Conservation (phyloP, 2,113 vertebrate species). For the Tylochromis polylepis region DNA sequence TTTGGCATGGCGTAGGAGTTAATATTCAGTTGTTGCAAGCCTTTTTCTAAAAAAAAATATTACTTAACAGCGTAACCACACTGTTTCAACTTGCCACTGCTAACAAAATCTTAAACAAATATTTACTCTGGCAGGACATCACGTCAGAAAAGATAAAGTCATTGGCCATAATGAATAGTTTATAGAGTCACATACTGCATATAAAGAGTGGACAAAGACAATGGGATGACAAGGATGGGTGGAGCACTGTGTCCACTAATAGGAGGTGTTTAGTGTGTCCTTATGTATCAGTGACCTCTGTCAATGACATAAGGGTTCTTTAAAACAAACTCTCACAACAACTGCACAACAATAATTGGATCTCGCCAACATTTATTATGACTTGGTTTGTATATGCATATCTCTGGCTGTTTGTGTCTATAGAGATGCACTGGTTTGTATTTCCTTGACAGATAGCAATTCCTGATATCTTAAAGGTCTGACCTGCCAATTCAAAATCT, state of each 20-base stretch:
- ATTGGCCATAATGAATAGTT: slow-evolving; percentile 73
- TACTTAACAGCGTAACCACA: not conserved
- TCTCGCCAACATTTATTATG: not conserved
- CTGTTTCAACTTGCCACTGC: slow-evolving; percentile 49
- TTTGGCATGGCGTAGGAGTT: not conserved
- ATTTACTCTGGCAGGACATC: slow-evolving; percentile 80
- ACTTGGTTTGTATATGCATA: not conserved
- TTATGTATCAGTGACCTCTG: not conserved
- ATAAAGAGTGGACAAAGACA: slow-evolving; percentile 1
- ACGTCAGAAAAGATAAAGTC: slow-evolving; percentile 72
- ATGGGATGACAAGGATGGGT: not conserved
- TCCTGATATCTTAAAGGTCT: not conserved
- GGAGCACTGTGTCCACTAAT: slow-evolving; percentile 1
- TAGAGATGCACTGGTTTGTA: not conserved
- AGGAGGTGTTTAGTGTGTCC: slow-evolving; percentile 78
- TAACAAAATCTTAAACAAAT: slow-evolving; percentile 79
- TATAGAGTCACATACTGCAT: slow-evolving; percentile 76
- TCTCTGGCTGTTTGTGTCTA: not conserved
- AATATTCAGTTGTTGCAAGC: slow-evolving; percentile 28
- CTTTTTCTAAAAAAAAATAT: slow-evolving; percentile 2
- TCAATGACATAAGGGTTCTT: not conserved
- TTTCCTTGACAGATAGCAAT: not conserved
- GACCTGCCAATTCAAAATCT: not conserved
- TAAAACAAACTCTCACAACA: not conserved
- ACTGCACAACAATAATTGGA: not conserved